Evolutionary conservation across 2,888 invertebrate species (phyloP).

Genomic region (Epirrita christyi): DNA sequence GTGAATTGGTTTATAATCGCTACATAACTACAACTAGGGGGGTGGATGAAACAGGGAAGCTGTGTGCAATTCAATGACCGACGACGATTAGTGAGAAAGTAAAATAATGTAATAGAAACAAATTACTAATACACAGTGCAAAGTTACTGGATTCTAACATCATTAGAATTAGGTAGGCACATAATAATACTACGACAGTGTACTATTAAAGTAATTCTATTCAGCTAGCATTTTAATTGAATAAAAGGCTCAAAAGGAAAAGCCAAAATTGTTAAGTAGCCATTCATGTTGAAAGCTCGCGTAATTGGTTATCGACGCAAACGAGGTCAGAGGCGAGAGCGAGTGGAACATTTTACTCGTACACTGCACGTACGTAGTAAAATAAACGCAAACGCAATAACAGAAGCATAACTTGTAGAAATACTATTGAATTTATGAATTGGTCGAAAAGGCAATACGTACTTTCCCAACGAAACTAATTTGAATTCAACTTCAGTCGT

Average conservation of each 20-base stretch:
- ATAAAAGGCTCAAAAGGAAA: slow-evolving; percentile 14
- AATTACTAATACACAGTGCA: too few species aligned
- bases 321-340: slow-evolving; percentile 19
- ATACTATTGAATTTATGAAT: background rate
- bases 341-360: slow-evolving; percentile 11
- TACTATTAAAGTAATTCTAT: slow-evolving; percentile 8
- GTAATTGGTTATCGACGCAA: slow-evolving; percentile 19
- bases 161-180: background rate
- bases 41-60: slow-evolving; percentile 1
- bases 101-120: slow-evolving; percentile 3
- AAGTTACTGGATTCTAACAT: slow-evolving; percentile 1
- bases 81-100: background rate
- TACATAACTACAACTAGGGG: slow-evolving; percentile 2
- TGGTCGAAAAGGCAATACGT: slow-evolving; percentile 2
- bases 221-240: slow-evolving; percentile 10
- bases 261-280: slow-evolving; percentile 3
- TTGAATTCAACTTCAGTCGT: slow-evolving; percentile 16
- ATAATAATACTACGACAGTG: background rate
- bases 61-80: slow-evolving; percentile 5
- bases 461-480: slow-evolving; percentile 9
- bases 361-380: background rate
- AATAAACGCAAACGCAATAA: background rate
- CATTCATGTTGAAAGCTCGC: slow-evolving; percentile 14
- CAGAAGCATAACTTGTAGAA: background rate
- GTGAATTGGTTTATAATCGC: slow-evolving; percentile 13